Base-by-base conservation (phyloP, 2,888 invertebrate genomes). In the Scaeva pyrastri region DNA sequence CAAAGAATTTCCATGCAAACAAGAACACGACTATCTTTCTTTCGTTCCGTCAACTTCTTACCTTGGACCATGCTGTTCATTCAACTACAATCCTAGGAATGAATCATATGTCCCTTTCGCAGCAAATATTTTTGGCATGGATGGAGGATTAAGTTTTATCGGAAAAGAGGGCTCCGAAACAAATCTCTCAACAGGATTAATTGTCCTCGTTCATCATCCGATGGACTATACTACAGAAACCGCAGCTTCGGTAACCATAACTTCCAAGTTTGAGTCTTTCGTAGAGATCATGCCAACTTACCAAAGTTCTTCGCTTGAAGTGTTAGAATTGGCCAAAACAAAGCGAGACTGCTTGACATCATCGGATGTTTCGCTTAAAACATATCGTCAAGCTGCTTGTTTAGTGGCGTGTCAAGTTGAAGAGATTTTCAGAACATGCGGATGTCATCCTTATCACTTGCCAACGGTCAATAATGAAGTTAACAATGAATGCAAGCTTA, bases 41-140 rank as follows among this genome's bases (percentile, higher is more conserved):
- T 92, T 92, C 62, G 90, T 90, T 60, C 89, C 91, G 0, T 91
- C 92, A 0, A 91, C 91, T 0, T 92, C 92, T 0, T 91, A 88
- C 74, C 75, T 91, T 8, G 92, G 92, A 0, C 90, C 91, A 5
- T 92, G 92, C 62, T 92, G 92, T 80, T 92, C 92, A 4, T 93
- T 93, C 41, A 92, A 92, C 83, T 92, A 92, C 62, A 91, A 92
- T 89, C 92, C 92, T 0, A 89, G 90, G 19, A 92, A 92, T 88
- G 76, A 88, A 11, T 91, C 91, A 4, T 91, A 90, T 72, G 89
- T 91, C 5, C 92, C 92, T 16, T 92, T 92, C 71, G 90, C 91
- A 0, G 86, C 92, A 7, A 92, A 91, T 60, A 90, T 90, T 19
- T 92, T 91, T 60, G 92, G 92, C 71, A 89, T 92, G 79, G 90